phyloP scores from a whole-genome alignment of 2,113 vertebrate species.

The Callipepla squamata region DNA sequence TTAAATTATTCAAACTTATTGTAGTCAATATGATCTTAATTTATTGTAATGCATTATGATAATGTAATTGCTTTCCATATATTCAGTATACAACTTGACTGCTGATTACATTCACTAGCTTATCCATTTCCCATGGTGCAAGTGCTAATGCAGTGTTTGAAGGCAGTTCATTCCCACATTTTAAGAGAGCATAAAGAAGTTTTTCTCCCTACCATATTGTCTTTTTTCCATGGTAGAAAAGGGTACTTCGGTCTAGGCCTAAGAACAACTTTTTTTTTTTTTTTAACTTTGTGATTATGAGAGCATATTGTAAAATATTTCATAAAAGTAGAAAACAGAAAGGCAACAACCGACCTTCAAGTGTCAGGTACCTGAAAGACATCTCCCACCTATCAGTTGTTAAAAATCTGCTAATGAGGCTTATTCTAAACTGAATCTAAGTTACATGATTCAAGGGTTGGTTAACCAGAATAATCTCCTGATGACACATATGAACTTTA shows the following conservation, averaged over 20 bases:
- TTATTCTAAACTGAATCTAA: not conserved
- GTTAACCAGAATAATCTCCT: not conserved
- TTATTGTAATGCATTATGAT: conserved; percentile 8
- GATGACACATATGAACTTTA: not conserved
- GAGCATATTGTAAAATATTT: not conserved
- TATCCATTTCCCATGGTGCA: not conserved
- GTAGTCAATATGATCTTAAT: conserved; percentile 8
- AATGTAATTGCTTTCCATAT: not conserved
- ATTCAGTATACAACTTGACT: not conserved
- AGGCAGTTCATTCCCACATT: not conserved
- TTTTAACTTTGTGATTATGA: not conserved
- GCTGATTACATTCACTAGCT: not conserved
- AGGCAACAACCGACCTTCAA: not conserved
- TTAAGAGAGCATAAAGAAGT: not conserved
- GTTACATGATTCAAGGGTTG: not conserved
- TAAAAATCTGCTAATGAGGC: not conserved
- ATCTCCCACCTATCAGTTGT: not conserved
- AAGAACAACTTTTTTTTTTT: not conserved
- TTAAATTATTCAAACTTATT: conserved; percentile 55
- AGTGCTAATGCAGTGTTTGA: not conserved
- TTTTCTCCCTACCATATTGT: not conserved
- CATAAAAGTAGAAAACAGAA: not conserved
- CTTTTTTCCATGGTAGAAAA: not conserved
- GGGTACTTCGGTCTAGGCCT: not conserved
- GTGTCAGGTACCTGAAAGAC: not conserved